Conservation (phyloP, 2,797 vertebrate species). For the Sebastes vulpes region DNA sequence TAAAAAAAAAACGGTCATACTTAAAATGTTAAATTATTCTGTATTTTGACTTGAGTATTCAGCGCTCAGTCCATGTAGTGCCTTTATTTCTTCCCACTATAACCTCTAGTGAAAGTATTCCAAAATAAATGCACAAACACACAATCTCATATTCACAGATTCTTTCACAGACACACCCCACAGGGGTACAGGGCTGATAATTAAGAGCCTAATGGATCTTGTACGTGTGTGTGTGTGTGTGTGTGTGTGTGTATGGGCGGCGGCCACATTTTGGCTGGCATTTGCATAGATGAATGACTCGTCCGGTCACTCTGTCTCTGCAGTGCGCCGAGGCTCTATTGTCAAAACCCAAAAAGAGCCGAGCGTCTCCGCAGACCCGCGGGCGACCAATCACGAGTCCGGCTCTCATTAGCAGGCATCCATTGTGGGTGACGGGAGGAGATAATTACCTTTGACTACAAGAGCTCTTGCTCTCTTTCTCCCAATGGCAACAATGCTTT, state of each 20-base stretch:
- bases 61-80: not conserved
- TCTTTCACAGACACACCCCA: constrained; percentile 27
- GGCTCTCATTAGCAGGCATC: constrained; percentile 93
- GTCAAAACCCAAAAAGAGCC: constrained; percentile 91
- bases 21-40: not conserved
- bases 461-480: constrained; percentile 89
- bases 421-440: constrained; percentile 91
- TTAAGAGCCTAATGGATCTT: constrained; percentile 91
- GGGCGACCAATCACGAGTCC: constrained; percentile 89
- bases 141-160: constrained; percentile 2
- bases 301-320: constrained; percentile 90
- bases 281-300: constrained; percentile 96
- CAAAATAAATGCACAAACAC: not conserved
- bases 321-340: constrained; percentile 91
- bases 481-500: constrained; percentile 21
- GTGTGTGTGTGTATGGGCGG: constrained; percentile 56
- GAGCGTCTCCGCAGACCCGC: constrained; percentile 90
- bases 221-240: constrained; percentile 18
- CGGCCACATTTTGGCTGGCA: constrained; percentile 93
- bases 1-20: not conserved
- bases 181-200: constrained; percentile 51
- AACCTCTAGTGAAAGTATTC: not conserved
- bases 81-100: not conserved
- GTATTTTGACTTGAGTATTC: not conserved
- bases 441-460: constrained; percentile 95